Conservation (phyloP, 2,113 vertebrate genomes). For the Pogonocichla stellata region DNA sequence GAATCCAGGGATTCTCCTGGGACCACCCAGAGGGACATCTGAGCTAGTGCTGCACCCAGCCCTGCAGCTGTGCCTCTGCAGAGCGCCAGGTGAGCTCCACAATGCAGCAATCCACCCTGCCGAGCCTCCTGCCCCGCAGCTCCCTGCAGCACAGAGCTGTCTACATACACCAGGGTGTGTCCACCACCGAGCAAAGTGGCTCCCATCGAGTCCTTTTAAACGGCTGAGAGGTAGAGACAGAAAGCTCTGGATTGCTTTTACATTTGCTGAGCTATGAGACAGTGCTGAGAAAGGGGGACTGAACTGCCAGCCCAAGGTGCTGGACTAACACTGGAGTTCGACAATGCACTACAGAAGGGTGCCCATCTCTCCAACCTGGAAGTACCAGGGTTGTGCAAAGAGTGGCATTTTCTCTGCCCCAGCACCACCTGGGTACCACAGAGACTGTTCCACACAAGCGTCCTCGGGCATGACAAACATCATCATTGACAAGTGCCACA, state of each 20-base stretch:
- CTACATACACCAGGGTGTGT: neutral
- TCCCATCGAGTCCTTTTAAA: neutral
- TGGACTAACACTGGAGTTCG: neutral
- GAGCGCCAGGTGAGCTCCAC: neutral
- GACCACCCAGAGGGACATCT: neutral
- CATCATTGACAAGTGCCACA: neutral
- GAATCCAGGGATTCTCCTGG: neutral
- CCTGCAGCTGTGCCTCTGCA: neutral
- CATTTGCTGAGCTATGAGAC: neutral
- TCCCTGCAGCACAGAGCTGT: neutral
- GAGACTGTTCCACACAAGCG: accelerated
- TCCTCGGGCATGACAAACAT: neutral
- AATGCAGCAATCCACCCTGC: neutral
- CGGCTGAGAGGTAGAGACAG: neutral
- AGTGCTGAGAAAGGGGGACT: neutral
- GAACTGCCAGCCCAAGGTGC: neutral
- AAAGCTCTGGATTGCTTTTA: neutral
- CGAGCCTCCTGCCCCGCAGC: neutral
- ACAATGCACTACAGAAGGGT: neutral
- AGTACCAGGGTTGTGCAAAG: neutral
- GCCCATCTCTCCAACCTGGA: neutral
- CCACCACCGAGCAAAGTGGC: accelerated
- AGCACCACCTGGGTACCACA: neutral
- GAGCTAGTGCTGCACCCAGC: neutral
- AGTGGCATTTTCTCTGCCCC: neutral